A percentile compares a stretch with the other conserved stretches of the same genome.
phyloP scores from a whole-genome alignment of 2,888 invertebrate genomes.

The Spialia ferax region DNA sequence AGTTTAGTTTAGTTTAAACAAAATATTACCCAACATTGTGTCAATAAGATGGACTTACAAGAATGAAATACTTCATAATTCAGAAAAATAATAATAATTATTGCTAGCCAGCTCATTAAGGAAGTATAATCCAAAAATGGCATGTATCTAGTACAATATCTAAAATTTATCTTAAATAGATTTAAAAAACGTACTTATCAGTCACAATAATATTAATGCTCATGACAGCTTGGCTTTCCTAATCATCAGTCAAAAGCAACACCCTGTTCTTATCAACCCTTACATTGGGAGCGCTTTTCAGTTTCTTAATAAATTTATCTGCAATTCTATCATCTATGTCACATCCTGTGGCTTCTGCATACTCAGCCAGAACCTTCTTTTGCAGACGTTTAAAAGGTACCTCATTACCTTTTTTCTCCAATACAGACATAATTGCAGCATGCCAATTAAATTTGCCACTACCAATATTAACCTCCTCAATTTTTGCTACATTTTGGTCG shows the following conservation, averaged over 20 bases:
- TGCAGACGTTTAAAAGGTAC: constrained; percentile 91
- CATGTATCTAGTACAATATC: constrained; percentile 4
- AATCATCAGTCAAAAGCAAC: constrained; percentile 55
- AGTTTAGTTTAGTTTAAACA: too few species aligned
- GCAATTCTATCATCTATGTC: constrained; percentile 88
- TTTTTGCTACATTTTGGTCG: constrained; percentile 80
- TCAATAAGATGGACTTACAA: too few species aligned
- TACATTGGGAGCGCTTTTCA: constrained; percentile 89
- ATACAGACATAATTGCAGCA: constrained; percentile 76
- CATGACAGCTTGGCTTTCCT: constrained; percentile 8
- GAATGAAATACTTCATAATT: not conserved
- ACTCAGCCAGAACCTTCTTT: constrained; percentile 91
- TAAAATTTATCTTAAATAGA: constrained; percentile 26
- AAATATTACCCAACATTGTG: too few species aligned
- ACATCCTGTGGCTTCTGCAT: constrained; percentile 79
- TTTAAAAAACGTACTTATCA: constrained; percentile 15
- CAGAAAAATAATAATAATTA: not conserved
- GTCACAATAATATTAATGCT: constrained; percentile 7
- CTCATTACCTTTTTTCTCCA: constrained; percentile 87
- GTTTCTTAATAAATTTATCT: constrained; percentile 90
- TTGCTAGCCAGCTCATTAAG: not conserved
- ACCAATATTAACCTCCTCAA: constrained; percentile 61
- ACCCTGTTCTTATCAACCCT: constrained; percentile 88
- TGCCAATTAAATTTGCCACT: constrained; percentile 82
- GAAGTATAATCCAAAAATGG: constrained; percentile 19